These are phyloP conservation scores for Cordilura impudica DNA, from an alignment of 2,888 invertebrate species.

Conservation along the genomic window DNA sequence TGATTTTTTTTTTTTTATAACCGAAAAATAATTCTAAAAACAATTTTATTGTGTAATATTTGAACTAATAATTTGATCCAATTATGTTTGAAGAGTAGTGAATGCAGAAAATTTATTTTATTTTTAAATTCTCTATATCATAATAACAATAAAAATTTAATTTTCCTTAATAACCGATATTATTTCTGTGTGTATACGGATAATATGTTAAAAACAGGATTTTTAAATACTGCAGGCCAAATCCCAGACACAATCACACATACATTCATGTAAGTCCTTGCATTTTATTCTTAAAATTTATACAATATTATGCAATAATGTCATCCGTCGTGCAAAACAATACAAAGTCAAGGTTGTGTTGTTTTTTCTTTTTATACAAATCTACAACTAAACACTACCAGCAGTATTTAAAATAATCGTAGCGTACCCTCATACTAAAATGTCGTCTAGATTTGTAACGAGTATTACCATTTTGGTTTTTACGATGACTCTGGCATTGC, in stretches of 20 bases:
- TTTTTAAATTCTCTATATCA: too few relatives aligned
- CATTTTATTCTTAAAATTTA: slow-evolving; percentile 1
- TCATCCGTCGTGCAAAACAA: background rate
- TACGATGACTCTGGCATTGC: background rate
- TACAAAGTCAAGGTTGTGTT: slow-evolving; percentile 42
- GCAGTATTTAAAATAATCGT: background rate
- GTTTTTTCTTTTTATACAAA: slow-evolving; percentile 19
- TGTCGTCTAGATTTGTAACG: slow-evolving; percentile 6
- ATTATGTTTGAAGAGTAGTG: too few relatives aligned
- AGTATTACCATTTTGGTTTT: slow-evolving; percentile 5
- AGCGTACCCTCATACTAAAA: slow-evolving; percentile 21
- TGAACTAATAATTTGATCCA: too few relatives aligned
- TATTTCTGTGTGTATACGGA: background rate
- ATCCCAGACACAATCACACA: background rate
- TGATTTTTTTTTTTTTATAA: too few relatives aligned
- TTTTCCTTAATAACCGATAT: too few relatives aligned
- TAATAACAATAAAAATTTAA: too few relatives aligned
- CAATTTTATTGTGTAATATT: too few relatives aligned
- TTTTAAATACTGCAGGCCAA: slow-evolving; percentile 11
- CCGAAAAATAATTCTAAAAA: too few relatives aligned
- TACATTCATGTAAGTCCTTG: slow-evolving; percentile 1
- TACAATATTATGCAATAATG: slow-evolving; percentile 52
- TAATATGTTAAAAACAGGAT: slow-evolving; percentile 31
- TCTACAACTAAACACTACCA: background rate
- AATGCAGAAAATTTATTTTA: too few relatives aligned